Evolutionary conservation across 2,888 invertebrate genomes (phyloP).

Genomic region (Bruchidius siliquastri): DNA sequence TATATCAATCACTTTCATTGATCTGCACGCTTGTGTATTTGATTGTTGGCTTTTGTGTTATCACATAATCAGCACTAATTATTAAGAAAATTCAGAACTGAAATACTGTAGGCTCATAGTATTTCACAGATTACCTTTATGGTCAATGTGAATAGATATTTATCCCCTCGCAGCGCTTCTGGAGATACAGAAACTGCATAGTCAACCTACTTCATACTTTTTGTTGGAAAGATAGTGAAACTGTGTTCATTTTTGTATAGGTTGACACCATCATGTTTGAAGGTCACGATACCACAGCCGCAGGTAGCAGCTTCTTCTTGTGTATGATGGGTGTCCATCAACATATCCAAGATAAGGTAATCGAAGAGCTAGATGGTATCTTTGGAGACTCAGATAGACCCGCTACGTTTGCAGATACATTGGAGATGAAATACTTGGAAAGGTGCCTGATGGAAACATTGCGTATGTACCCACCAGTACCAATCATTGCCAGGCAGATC

Average conservation of each 20-base stretch:
- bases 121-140: too few species aligned
- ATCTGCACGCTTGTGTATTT: too few species aligned
- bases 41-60: too few species aligned
- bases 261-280: conserved; percentile 82
- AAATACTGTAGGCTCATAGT: too few species aligned
- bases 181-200: too few species aligned
- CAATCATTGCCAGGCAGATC: conserved; percentile 68
- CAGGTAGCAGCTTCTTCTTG: conserved; percentile 82
- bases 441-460: conserved; percentile 73
- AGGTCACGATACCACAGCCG: conserved; percentile 81
- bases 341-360: conserved; percentile 70
- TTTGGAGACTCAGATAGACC: conserved; percentile 75
- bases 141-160: too few species aligned
- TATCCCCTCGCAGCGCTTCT: too few species aligned
- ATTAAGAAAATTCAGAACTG: too few species aligned
- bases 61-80: too few species aligned
- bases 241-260: neutral
- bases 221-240: too few species aligned
- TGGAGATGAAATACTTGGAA: conserved; percentile 78
- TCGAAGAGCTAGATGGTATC: conserved; percentile 68
- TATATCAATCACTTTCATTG: too few species aligned
- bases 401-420: conserved; percentile 70
- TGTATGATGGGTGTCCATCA: conserved; percentile 60
- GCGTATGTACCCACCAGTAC: conserved; percentile 76
- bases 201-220: too few species aligned